Evolutionary conservation across 2,113 vertebrate genomes (phyloP), one percentile per base, ranked within the genome.

Genomic region (Saimiri boliviensis): DNA sequence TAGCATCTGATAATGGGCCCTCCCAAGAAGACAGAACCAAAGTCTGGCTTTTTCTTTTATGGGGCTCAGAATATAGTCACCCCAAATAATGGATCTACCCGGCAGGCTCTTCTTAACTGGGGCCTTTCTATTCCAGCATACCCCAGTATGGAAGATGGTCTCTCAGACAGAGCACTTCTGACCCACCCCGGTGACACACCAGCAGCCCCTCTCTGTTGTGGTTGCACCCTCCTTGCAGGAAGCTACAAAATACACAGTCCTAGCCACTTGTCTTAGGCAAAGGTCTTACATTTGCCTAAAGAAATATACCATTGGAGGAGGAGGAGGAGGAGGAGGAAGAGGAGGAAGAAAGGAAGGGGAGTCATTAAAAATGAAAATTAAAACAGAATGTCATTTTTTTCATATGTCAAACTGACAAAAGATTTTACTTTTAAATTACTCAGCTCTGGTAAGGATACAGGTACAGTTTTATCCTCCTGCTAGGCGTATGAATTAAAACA

Each of bases 401-500:
- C 45, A 30, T 12, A 12, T 35, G 32, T 71, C 19, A 63, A 76
- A 49, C 16, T 42, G 37, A 30, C 56, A 79, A n/a, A n/a, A 79
- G 37, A 77, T 60, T 83, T 88, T 76, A 94, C 73, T 32, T 76
- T 95, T 79, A 79, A 91, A 91, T 32, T 58, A 68, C 9, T 77
- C 58, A 56, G 37, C 17, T 2, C 73, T 52, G 63, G 30, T 68
- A 42, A 94, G 68, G 27, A n/a, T 42, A n/a, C 30, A 54, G 45
- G 86, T 52, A 84, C 16, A 35, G 2, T 88, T 88, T 89, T 74
- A 73, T 74, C 68, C 25, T 73, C 11, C 16, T 30, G 12, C n/a
- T 56, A 63, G 17, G 40, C 47, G 35, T 25, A 6, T 79, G 81
- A 85, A 70, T 68, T 47, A 79, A 79, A 79, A 86, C 49, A 90